phyloP scores from a whole-genome alignment of 2,113 vertebrate genomes.

The Parotia lawesii region DNA sequence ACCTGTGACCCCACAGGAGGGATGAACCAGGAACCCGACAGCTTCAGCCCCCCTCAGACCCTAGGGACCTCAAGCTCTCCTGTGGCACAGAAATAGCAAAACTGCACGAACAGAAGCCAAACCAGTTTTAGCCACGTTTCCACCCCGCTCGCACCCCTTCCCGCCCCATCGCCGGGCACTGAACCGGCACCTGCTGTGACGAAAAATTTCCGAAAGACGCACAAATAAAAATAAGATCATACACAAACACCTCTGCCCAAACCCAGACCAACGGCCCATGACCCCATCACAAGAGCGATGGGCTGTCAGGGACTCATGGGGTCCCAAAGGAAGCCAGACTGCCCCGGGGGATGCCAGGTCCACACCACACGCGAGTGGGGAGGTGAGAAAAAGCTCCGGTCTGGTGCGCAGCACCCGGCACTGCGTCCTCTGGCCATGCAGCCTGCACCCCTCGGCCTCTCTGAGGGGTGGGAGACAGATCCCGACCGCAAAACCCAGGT shows the following conservation, averaged over 20 bases:
- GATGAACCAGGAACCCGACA: accelerated
- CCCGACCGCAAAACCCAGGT: background rate
- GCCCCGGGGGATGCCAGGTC: background rate
- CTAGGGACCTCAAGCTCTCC: background rate
- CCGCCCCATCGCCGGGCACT: background rate
- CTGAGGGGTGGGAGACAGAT: background rate
- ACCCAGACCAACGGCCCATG: background rate
- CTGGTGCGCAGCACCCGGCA: background rate
- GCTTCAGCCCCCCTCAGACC: background rate
- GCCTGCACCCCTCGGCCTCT: background rate
- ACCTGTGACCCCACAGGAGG: background rate
- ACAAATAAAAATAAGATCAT: background rate
- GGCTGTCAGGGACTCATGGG: background rate
- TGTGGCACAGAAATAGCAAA: background rate
- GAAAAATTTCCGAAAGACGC: background rate
- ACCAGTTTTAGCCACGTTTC: background rate
- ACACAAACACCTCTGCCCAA: background rate
- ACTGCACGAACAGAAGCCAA: background rate
- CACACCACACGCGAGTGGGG: accelerated
- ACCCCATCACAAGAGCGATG: background rate
- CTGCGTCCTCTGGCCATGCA: accelerated
- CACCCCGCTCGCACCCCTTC: accelerated
- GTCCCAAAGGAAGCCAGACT: conserved; percentile 12
- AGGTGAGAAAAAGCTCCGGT: background rate
- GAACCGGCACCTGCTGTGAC: background rate